Percentiles rank a stretch among this genome's conserved stretches.
phyloP scores from a whole-genome alignment of 2,888 invertebrate genomes.

The Sclerodermus sp. region DNA sequence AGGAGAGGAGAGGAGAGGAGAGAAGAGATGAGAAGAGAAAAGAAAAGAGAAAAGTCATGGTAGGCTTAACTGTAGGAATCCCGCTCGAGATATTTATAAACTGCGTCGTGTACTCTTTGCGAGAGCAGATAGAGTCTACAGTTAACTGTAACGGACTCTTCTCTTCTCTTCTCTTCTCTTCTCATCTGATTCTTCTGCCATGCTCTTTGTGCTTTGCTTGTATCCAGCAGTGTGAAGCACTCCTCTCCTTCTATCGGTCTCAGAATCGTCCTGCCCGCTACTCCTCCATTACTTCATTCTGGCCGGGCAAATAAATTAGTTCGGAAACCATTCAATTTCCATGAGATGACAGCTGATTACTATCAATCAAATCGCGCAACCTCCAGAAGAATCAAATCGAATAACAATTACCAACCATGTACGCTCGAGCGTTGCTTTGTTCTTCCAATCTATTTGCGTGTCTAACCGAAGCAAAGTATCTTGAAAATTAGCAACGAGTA shows the following conservation, averaged over 20 bases:
- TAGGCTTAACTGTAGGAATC: conserved; percentile 35
- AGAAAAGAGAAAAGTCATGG: conserved; percentile 28
- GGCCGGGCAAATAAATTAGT: too few species aligned
- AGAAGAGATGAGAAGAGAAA: conserved; percentile 3
- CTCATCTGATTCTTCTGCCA: conserved; percentile 20
- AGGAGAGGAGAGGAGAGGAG: conserved; percentile 13
- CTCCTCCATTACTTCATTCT: too few species aligned
- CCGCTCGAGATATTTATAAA: conserved; percentile 31
- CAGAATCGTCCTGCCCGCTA: too few species aligned
- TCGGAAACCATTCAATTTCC: too few species aligned
- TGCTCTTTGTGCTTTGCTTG: background rate
- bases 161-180: conserved; percentile 11
- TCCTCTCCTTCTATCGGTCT: conserved; percentile 60
- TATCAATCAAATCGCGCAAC: too few species aligned
- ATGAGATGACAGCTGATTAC: too few species aligned
- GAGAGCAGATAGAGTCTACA: conserved; percentile 20
- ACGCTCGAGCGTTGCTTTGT: too few species aligned
- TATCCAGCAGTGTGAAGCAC: background rate
- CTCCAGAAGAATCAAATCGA: too few species aligned
- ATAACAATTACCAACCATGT: too few species aligned
- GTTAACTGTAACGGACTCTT: conserved; percentile 29
- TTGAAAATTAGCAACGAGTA: too few species aligned
- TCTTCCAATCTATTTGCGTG: too few species aligned
- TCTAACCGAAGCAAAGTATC: too few species aligned
- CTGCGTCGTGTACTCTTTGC: conserved; percentile 14